Base-by-base conservation (phyloP, 2,113 vertebrate species). In the Corvus moneduloides region DNA sequence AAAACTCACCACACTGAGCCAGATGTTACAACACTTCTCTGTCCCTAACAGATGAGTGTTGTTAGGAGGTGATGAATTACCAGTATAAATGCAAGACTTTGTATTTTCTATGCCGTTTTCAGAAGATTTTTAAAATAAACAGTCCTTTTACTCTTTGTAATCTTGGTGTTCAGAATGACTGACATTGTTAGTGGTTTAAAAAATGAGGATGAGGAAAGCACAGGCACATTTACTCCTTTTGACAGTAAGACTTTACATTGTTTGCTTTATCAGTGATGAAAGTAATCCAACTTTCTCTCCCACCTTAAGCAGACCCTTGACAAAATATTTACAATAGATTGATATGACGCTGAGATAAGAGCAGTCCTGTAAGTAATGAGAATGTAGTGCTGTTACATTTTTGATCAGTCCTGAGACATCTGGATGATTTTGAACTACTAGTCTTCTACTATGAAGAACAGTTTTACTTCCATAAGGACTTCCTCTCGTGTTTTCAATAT, bases 341-440 rank as follows among this genome's bases (percentile, higher is more conserved):
- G 79, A 90, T 90, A 77, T 11, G 44, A 86, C 18, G 28, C 39
- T 19, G 56, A 91, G 92, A 93, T 86, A 95, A 88, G 61, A 75
- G 7, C 48, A 86, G 64, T 33, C 68, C 52, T 44, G 17, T 58
- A 77, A 89, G 72, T 63, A 81, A 96, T 37, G 32, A 30, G 20
- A 26, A 58, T 71, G 72, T 71, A 81, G 37, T 18, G 39, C 58
- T 79, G 39, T 73, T 87, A 51, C 11, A 41, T 56, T 92, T 95
- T 77, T 59, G 21, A 75, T 79, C 84, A 89, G 61, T 44, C 46
- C 55, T 37, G 49, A 82, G 59, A 78, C 62, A 92, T 97, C 94
- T 97, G 90, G 94, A 93, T 88, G 92, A 91, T 91, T 96, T 72
- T 94, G 94, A 96, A 95, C 89, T 86, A 93, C 84, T 83, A 91